Conservation (phyloP, 2,113 vertebrate species). For the Cepphus grylle region DNA sequence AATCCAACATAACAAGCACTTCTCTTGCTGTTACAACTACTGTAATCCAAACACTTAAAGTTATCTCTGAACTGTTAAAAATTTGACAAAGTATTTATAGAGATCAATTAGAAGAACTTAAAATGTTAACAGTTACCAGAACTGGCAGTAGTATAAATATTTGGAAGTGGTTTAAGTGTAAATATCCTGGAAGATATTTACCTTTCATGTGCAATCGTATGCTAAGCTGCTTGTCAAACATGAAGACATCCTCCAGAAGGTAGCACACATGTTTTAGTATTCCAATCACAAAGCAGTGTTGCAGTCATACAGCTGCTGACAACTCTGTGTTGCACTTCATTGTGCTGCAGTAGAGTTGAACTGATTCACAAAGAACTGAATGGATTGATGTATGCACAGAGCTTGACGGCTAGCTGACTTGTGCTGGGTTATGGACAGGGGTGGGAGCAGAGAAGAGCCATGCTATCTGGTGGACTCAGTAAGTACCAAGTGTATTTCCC, state of each 20-base stretch:
- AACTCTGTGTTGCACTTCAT: background rate
- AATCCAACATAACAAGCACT: background rate
- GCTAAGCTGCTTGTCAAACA: background rate
- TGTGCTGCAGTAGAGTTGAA: background rate
- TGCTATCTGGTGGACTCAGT: background rate
- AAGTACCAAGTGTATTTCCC: background rate
- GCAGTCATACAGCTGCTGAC: background rate
- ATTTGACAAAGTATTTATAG: background rate
- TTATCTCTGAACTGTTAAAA: background rate
- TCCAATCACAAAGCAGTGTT: background rate
- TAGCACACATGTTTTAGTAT: background rate
- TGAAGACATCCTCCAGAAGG: background rate
- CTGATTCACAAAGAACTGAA: background rate
- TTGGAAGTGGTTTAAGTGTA: background rate
- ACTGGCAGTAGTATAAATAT: background rate
- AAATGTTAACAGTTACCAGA: constrained; percentile 23
- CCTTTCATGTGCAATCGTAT: background rate
- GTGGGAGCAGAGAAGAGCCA: background rate
- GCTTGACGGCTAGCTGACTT: background rate
- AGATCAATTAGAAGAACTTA: background rate
- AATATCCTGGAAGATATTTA: background rate
- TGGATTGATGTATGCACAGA: background rate
- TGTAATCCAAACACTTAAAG: background rate
- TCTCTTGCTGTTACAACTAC: background rate
- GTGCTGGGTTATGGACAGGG: background rate